Percentiles rank a stretch among this genome's conserved stretches.
These are phyloP conservation scores for Hydrochoerus hydrochaeris DNA, from an alignment of 2,113 vertebrate species.

Conservation along the genomic window DNA sequence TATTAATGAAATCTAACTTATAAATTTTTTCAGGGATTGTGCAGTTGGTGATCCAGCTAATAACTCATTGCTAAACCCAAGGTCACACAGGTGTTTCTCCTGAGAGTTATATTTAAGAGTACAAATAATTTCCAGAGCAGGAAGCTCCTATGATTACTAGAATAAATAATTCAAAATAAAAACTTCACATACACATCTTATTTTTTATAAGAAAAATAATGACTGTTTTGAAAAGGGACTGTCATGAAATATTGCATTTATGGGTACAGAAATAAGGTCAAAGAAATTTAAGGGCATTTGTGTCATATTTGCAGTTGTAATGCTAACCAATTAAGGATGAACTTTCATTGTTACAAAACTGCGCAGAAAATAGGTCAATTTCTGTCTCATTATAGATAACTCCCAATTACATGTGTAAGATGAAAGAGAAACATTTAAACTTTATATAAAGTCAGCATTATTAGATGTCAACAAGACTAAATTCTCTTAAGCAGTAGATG, in stretches of 20 bases:
- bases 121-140: neutral
- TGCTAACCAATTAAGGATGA: conserved; percentile 57
- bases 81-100: neutral
- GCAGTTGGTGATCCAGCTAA: neutral
- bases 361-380: neutral
- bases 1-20: neutral
- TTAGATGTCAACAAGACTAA: neutral
- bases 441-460: conserved; percentile 41
- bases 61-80: neutral
- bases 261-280: conserved; percentile 37
- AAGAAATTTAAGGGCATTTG: conserved; percentile 33
- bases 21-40: neutral
- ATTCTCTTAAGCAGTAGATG: conserved; percentile 84
- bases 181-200: neutral
- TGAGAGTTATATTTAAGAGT: conserved; percentile 11
- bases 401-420: neutral
- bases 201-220: conserved; percentile 29
- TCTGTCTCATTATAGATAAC: conserved; percentile 27
- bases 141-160: neutral
- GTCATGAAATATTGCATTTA: neutral
- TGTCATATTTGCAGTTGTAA: conserved; percentile 29
- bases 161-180: neutral
- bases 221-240: neutral
- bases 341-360: conserved; percentile 48
- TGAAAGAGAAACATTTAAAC: conserved; percentile 61